Evolutionary conservation across 2,797 vertebrate species (phyloP), one percentile per base, ranked within the genome.

Genomic region (Gambusia yucatana): DNA sequence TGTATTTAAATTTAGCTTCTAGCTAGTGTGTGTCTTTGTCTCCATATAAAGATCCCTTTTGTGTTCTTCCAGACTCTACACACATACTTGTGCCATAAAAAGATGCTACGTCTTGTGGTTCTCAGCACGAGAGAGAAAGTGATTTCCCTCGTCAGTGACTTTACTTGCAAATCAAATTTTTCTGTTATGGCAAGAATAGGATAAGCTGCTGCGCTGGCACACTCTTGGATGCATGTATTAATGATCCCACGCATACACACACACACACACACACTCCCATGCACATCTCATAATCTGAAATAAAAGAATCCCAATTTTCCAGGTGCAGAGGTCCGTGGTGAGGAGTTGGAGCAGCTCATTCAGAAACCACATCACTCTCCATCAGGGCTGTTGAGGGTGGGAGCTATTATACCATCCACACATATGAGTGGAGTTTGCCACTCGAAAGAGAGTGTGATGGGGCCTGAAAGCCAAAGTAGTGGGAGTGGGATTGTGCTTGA

Each of bases 251-350:
- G n/a, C 59, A 0, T 13, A 0, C 69, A 0, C 11, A 1, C 61
- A 30, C 59, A 33, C 75, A 0, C 22, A 0, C 69, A 1, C 7
- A 0, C 28, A 0, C 63, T 0, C 30, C 30, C 7, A 61, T 36
- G 50, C 75, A 3, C 65, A 52, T 50, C 14, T 65, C 77, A 65
- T 28, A 70, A 70, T 80, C 55, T 76, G 8, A 76, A 80, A 17
- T 33, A 48, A 59, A 72, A 20, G 89, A 90, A 88, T 90, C 83
- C 87, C 65, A 89, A 93, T 93, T 93, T 94, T 92, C 88, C 91
- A 92, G 88, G 87, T 91, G 92, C 89, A 90, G 78, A 86, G 85
- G 83, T 89, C 88, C 90, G 88, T 89, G 82, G 90, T 93, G 91
- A 83, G 59, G 77, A 89, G 82, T 67, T 79, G 72, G 84, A 90